Evolutionary conservation across 2,113 vertebrate genomes (phyloP).

Genomic region (Tichodroma muraria): DNA sequence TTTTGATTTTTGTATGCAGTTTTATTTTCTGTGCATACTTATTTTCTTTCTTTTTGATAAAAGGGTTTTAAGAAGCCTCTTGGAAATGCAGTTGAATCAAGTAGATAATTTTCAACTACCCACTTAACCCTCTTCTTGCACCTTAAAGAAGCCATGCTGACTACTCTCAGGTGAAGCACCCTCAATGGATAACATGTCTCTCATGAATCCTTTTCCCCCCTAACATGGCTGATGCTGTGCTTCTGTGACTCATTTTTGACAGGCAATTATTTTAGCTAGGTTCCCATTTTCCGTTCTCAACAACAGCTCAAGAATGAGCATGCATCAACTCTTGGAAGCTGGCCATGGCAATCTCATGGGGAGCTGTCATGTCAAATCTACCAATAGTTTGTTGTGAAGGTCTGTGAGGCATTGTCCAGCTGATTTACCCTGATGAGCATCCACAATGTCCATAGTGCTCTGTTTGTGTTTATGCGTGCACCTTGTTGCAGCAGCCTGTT

Average conservation of each 20-base stretch:
- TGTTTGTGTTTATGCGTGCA: too few relatives aligned
- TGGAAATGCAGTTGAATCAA: background rate
- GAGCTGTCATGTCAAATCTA: background rate
- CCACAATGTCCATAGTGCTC: background rate
- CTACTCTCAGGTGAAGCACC: background rate
- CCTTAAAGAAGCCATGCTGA: background rate
- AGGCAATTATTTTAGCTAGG: constrained; percentile 7
- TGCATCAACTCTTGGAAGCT: background rate
- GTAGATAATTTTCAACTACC: background rate
- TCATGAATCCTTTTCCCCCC: background rate
- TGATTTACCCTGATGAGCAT: background rate
- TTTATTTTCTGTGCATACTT: background rate
- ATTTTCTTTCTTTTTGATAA: background rate
- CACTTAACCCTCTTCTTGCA: background rate
- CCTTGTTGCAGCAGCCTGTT: background rate
- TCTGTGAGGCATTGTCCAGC: background rate
- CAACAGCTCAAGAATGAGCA: background rate
- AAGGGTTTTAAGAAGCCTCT: background rate
- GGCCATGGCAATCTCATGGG: background rate
- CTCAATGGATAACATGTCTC: background rate
- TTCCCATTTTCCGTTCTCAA: background rate
- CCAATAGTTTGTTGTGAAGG: background rate
- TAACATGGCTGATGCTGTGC: background rate
- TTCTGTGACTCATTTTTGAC: constrained; percentile 4
- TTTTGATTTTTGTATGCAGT: background rate